Evolutionary conservation across 2,888 invertebrate genomes (phyloP), one percentile per base, ranked within the genome.

Genomic region (Monoplex corrugatus): DNA sequence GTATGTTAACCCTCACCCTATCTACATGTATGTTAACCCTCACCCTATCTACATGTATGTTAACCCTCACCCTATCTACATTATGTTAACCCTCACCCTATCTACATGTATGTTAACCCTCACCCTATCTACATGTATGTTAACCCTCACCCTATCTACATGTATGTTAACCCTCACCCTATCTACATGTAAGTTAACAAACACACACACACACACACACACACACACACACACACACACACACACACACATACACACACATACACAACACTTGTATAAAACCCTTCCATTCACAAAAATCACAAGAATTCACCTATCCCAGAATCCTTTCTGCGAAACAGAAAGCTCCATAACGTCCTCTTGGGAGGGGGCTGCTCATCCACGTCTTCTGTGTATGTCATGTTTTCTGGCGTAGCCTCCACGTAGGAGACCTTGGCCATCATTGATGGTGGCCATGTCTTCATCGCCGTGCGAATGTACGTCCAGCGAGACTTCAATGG

Each of bases 401-500:
- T 91, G 85, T 94, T 93, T n/a, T 92, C 92, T 43, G 93, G 93
- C 57, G 92, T 93, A 1, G 94, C 93, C 86, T 92, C 97, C 2
- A 98, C 97, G 95, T 98, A 98, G 90, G 97, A 97, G n/a, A 98
- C 95, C 13, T 97, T 96, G 0, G 98, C 98, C 45, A 90, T 91
- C 1, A 94, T 35, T 16, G 38, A 45, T 3, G 91, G 93, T 16
- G 95, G 95, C 95, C 95, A 95, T 23, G 91, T 88, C 38, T 89
- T 90, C 90, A 95, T 90, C 3, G 94, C 90, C 38, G 94, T 93
- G 92, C 98, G 97, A 86, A 98, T 94, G 93, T 97, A 98, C 1
- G 98, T 97, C 38, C 97, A 97, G 94, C 98, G 97, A 90, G 98
- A 97, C 94, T 98, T 97, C 0, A 98, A 96, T 0, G 97, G 96